Evolutionary conservation across 23 tunicate genomes (phyloP), one percentile per base, ranked within the genome.

Genomic region (Ciona savignyi): DNA sequence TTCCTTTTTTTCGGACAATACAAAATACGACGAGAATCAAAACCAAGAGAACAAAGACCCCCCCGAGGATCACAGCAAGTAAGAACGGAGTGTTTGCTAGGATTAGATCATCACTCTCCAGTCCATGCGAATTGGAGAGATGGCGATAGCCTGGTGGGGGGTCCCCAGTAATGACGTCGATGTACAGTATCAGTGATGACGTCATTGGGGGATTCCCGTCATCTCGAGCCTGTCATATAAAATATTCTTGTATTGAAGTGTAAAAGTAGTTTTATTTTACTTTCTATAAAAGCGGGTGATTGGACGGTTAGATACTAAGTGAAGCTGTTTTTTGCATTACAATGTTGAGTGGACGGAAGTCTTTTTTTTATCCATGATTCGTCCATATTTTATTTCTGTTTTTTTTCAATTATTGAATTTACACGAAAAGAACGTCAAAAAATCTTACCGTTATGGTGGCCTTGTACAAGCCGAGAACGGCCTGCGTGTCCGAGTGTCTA

Each of bases 121-220:
- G 1, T 15, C 23, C 28, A 35, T 49, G 61, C 4, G 32, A 21
- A 51, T 23, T 42, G 6, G 28, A 25, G 4, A 9, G 15, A 4
- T 63, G 28, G 15, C 15, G 24, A 4, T 33, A 34, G 24, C 27
- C 51, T 3, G 76, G 76, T 24, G 64, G 63, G 23, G 76, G 76
- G 23, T 35, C 32, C 49, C 35, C 34, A 28, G 34, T 49, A 32
- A 72, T 72, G 29, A 72, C 76, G 27, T 48, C 27, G 63, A 72
- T 51, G 64, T 72, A 72, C 64, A 72, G 51, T 32, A 33, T 72
- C 63, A 72, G 2, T 3, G 76, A 42, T 51, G 76, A 72, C 27
- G 76, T 4, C 63, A 72, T 49, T 25, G 64, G 76, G 31, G 76
- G 76, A 6, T 25, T 72, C 27, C 76, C 76, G 1, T 51, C 21